Evolutionary conservation across 2,113 vertebrate genomes (phyloP).

Genomic region (Grallaria varia): DNA sequence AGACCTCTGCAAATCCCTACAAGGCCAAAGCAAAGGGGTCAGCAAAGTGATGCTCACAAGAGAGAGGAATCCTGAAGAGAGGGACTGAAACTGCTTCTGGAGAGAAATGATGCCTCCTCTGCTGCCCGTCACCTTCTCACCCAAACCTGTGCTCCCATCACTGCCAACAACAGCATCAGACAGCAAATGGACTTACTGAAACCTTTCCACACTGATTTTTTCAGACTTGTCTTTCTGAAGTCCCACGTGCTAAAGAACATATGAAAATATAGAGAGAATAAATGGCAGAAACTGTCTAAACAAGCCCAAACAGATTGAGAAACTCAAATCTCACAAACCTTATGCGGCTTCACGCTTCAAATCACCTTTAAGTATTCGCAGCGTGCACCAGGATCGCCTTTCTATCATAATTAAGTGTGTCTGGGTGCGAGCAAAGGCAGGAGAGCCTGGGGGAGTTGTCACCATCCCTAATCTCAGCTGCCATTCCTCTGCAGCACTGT

Average conservation of each 20-base stretch:
- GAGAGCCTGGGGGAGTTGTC: constrained; percentile 47
- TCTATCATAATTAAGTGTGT: constrained; percentile 77
- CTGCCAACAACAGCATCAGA: neutral
- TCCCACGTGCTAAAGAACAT: neutral
- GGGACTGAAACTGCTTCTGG: neutral
- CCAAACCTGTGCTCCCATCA: rapidly evolving
- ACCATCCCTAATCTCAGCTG: constrained; percentile 44
- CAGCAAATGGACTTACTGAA: neutral
- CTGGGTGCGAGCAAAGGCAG: constrained; percentile 9
- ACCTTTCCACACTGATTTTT: neutral
- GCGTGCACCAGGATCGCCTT: constrained; percentile 37
- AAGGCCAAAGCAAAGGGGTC: neutral
- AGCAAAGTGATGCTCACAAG: neutral
- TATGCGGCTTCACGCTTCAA: constrained; percentile 71
- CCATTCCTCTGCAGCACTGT: neutral
- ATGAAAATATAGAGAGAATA: neutral
- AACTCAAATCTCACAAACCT: neutral
- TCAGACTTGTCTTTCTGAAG: neutral
- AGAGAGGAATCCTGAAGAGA: neutral
- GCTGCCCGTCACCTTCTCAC: neutral
- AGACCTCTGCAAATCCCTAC: rapidly evolving
- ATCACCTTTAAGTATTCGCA: constrained; percentile 60
- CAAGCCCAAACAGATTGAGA: constrained; percentile 28
- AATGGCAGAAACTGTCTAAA: constrained; percentile 25
- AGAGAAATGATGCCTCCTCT: neutral